phyloP scores from a whole-genome alignment of 2,797 vertebrate species.

The Numenius phaeopus region DNA sequence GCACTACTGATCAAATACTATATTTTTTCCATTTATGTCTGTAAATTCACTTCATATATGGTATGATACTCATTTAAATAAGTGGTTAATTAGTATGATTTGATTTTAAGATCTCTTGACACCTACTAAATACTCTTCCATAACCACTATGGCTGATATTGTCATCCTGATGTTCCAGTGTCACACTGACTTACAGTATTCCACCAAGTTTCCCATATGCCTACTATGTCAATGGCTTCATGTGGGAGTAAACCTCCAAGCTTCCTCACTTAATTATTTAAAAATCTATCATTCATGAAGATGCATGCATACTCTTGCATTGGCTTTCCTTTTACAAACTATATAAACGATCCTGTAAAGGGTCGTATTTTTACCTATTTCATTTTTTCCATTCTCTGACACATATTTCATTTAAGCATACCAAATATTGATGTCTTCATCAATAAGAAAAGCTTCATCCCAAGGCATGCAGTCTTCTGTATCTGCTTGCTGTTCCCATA shows the following conservation, averaged over 20 bases:
- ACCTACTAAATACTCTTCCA: not conserved
- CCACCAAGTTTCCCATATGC: not conserved
- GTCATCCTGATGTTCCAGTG: not conserved
- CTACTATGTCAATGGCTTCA: not conserved
- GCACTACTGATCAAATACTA: not conserved
- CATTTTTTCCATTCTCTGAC: not conserved
- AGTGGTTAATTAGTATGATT: not conserved
- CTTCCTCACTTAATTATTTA: not conserved
- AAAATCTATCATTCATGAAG: not conserved
- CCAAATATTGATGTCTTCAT: not conserved
- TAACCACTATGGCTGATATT: not conserved
- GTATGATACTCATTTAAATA: not conserved
- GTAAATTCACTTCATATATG: not conserved
- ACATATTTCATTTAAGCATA: not conserved
- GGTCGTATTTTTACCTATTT: not conserved
- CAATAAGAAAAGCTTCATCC: not conserved
- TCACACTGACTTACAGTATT: not conserved
- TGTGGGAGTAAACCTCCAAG: not conserved
- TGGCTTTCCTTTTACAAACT: not conserved
- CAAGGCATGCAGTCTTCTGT: not conserved
- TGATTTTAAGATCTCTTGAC: not conserved
- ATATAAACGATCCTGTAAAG: not conserved
- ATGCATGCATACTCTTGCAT: not conserved
- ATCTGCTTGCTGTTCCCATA: rapidly evolving
- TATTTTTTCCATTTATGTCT: not conserved